Percentiles rank a stretch among this genome's conserved stretches.
These are phyloP conservation scores for Trachymyrmex septentrionalis DNA, from an alignment of 1,140 invertebrate species.

Conservation along the genomic window DNA sequence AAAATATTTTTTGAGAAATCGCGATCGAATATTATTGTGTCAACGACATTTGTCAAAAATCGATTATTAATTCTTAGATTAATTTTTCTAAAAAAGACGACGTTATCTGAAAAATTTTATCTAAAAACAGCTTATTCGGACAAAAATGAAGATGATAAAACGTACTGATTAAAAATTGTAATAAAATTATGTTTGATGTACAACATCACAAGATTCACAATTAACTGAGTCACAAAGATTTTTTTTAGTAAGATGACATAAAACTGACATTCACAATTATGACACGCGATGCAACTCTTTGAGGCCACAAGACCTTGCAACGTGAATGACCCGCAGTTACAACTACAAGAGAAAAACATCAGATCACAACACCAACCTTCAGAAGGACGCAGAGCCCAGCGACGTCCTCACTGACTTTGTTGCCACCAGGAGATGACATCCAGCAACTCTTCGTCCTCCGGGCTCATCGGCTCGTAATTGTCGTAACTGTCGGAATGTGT, in stretches of 20 bases:
- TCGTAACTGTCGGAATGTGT: conserved; percentile 90
- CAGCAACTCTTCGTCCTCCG: conserved; percentile 96
- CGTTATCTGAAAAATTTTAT: not conserved
- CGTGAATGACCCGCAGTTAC: conserved; percentile 31
- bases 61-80: not conserved
- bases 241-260: not conserved
- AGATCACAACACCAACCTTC: conserved; percentile 74
- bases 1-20: conserved; percentile 41
- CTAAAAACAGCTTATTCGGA: not conserved
- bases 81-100: not conserved
- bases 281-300: not conserved
- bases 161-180: not conserved
- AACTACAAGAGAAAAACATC: conserved; percentile 17
- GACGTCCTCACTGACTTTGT: conserved; percentile 85
- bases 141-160: not conserved
- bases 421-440: conserved; percentile 97
- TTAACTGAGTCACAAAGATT: not conserved
- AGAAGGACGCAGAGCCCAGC: not conserved
- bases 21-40: not conserved
- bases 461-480: conserved; percentile 93
- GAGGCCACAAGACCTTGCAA: not conserved
- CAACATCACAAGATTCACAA: not conserved
- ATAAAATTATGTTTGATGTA: not conserved
- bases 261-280: not conserved
- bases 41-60: not conserved